A percentile compares a stretch with the other conserved stretches of the same genome.
Evolutionary conservation across 37 sponge, comb jelly and placozoan species (phyloP).

Genomic region (Spongilla lacustris): DNA sequence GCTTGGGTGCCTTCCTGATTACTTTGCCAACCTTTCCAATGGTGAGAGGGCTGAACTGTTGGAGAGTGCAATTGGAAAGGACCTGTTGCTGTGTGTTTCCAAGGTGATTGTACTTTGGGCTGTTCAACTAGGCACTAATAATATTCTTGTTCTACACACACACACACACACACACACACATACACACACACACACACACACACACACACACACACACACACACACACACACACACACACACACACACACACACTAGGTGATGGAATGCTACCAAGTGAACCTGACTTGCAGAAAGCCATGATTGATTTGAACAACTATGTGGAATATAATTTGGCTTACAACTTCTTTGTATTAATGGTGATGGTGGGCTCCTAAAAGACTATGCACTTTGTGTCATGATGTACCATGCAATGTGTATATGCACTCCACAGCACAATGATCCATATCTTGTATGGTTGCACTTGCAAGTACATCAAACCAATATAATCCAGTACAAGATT

Average conservation of each 20-base stretch:
- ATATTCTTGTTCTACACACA: slow-evolving; percentile 7
- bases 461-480: too few species aligned
- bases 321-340: neutral
- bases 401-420: too few species aligned
- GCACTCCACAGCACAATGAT: too few species aligned
- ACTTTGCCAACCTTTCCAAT: slow-evolving; percentile 15
- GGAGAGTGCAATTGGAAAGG: neutral
- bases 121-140: slow-evolving; percentile 23
- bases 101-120: slow-evolving; percentile 68
- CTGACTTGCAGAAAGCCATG: neutral
- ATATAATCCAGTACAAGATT: too few species aligned
- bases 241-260: neutral
- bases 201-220: slow-evolving; percentile 11
- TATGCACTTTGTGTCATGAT: too few species aligned
- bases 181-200: slow-evolving; percentile 11
- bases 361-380: neutral
- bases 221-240: slow-evolving; percentile 6
- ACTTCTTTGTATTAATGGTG: neutral
- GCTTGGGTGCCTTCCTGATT: neutral
- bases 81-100: slow-evolving; percentile 58
- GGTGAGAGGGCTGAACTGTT: slow-evolving; percentile 33
- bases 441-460: too few species aligned
- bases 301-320: neutral
- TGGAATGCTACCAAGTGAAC: neutral
- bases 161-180: slow-evolving; percentile 6